phyloP scores from a whole-genome alignment of 2,888 invertebrate species.

The Pilophorus perplexus region DNA sequence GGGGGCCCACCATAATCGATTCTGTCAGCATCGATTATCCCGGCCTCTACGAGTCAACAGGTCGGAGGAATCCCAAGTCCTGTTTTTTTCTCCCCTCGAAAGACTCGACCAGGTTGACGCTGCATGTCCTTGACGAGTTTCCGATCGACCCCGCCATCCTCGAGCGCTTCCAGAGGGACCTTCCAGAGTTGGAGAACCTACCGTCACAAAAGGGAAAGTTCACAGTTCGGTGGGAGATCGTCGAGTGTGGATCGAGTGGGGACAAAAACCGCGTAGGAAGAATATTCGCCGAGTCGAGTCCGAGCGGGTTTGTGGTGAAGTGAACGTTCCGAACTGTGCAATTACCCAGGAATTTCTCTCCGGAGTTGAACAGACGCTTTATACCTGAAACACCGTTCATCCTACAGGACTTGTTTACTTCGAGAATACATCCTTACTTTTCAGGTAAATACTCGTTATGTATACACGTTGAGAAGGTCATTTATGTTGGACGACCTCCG shows the following conservation, averaged over 20 bases:
- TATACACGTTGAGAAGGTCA: too few species aligned
- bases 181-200: not conserved
- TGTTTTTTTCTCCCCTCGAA: not conserved
- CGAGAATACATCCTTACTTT: constrained; percentile 5
- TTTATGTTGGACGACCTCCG: too few species aligned
- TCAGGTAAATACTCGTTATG: too few species aligned
- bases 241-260: not conserved
- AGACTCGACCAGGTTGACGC: not conserved
- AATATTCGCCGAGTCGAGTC: constrained; percentile 1
- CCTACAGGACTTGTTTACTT: constrained; percentile 6
- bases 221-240: not conserved
- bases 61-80: not conserved
- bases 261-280: constrained; percentile 15
- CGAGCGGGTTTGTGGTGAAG: constrained; percentile 3
- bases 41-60: not conserved
- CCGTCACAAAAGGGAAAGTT: not conserved
- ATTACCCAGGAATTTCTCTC: constrained; percentile 20
- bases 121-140: not conserved
- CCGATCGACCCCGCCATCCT: not conserved
- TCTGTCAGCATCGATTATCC: too few species aligned
- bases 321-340: not conserved
- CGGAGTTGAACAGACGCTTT: constrained; percentile 13
- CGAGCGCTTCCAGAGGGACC: not conserved
- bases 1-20: not conserved
- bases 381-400: not conserved